A percentile compares a stretch with the other conserved stretches of the same genome.
These are phyloP conservation scores for Teleopsis dalmanni DNA, from an alignment of 1,140 invertebrate genomes.

Conservation along the genomic window DNA sequence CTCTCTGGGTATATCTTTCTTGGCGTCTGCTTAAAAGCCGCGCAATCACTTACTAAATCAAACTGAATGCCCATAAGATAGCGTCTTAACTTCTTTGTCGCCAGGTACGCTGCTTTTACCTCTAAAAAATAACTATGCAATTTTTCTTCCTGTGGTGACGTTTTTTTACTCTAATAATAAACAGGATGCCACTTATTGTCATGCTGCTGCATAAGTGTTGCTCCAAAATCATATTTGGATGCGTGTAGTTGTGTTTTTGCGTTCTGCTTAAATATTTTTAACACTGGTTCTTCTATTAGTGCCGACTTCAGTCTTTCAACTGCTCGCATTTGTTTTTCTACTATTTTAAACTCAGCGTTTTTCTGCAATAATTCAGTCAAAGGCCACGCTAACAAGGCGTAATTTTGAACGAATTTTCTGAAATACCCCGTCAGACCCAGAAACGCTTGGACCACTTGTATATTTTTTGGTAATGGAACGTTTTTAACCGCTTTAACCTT, in stretches of 20 bases:
- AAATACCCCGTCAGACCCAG: conserved; percentile 4
- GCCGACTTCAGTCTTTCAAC: background rate
- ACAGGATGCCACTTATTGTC: conserved; percentile 5
- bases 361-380: background rate
- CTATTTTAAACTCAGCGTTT: conserved; percentile 1
- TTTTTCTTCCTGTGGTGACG: conserved; percentile 4
- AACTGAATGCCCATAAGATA: conserved; percentile 35
- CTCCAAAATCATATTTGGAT: conserved; percentile 25
- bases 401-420: conserved; percentile 1
- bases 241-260: conserved; percentile 31
- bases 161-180: conserved; percentile 8
- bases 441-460: conserved; percentile 3
- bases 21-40: conserved; percentile 35
- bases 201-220: conserved; percentile 19
- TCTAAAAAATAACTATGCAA: conserved; percentile 13
- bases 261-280: background rate
- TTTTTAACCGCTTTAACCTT: conserved; percentile 30
- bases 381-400: background rate
- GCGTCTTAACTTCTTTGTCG: conserved; percentile 31
- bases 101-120: conserved; percentile 27
- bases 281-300: background rate
- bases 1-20: conserved; percentile 32
- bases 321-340: background rate
- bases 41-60: conserved; percentile 37
- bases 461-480: conserved; percentile 24